Evolutionary conservation across 2,888 invertebrate genomes (phyloP).

Genomic region (Cantharis flavilabris): DNA sequence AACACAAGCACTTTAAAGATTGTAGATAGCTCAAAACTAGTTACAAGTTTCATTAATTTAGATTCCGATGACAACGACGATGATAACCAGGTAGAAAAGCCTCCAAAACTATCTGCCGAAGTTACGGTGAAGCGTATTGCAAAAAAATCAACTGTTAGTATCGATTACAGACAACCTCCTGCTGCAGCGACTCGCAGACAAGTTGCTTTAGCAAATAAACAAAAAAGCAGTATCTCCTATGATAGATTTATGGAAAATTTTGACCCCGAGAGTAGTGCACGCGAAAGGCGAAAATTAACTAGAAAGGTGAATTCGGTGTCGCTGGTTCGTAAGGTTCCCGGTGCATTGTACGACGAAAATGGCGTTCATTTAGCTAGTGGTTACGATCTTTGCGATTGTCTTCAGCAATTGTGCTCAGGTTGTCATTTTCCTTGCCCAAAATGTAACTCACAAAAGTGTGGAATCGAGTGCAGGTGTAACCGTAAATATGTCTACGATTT

Average conservation of each 20-base stretch:
- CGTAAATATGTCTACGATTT: slow-evolving; percentile 79
- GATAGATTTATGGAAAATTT: slow-evolving; percentile 63
- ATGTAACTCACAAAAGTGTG: slow-evolving; percentile 78
- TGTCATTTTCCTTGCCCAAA: slow-evolving; percentile 82
- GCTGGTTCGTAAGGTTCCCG: slow-evolving; percentile 57
- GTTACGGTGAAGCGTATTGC: slow-evolving; percentile 27
- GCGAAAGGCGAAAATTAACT: slow-evolving; percentile 77
- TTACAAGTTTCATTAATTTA: slow-evolving; percentile 6
- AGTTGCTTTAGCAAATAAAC: slow-evolving; percentile 31
- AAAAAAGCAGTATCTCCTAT: slow-evolving; percentile 11
- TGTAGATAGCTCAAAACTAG: not conserved
- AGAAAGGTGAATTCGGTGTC: slow-evolving; percentile 62
- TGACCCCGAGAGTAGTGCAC: slow-evolving; percentile 77
- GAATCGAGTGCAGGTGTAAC: slow-evolving; percentile 77
- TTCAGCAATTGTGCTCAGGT: slow-evolving; percentile 76
- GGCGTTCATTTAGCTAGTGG: slow-evolving; percentile 68
- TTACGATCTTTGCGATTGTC: slow-evolving; percentile 83
- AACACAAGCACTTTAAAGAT: slow-evolving; percentile 2
- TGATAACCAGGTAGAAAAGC: not conserved
- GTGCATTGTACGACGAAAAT: slow-evolving; percentile 71
- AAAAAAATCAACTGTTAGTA: slow-evolving; percentile 31
- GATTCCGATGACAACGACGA: slow-evolving; percentile 19
- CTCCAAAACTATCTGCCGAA: slow-evolving; percentile 3
- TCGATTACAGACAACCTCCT: slow-evolving; percentile 16
- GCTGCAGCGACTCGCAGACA: slow-evolving; percentile 24